Base-by-base conservation (phyloP, 2,888 invertebrate genomes). In the Hypomecis punctinalis region DNA sequence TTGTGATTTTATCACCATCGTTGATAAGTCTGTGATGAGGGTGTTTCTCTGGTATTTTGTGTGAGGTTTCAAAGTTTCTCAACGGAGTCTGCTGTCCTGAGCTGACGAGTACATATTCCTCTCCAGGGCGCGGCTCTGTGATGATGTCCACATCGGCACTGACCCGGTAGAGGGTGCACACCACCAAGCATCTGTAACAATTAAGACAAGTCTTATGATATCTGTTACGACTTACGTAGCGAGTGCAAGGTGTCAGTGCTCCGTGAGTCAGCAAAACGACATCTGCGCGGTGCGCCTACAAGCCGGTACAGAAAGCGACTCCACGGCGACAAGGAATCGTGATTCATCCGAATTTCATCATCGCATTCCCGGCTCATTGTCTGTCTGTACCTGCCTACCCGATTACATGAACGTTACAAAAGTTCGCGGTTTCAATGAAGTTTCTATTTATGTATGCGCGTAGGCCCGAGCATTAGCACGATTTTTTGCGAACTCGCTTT, bases 11-110 rank as follows among this genome's bases (percentile, higher is more conserved):
- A 82, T 85, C 94, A 85, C 77, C 91, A 77, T 88, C 94, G 76
- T 87, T 88, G 9, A 85, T 74, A 47, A 85, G 71, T 55, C 87
- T 83, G 52, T 91, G 87, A 61, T 85, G 71, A 0, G 92, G 89
- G 68, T 92, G 88, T 75, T 91, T 90, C 11, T 92, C 94, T 0
- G 95, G 95, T 71, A 95, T 93, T 86, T 96, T 96, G 81, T 96
- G 96, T 2, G 96, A 93, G 2, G 96, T 95, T 86, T 96, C 96
- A 76, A 96, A 96, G 75, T 86, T 86, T 75, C 88, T 86, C 36
- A 93, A 61, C 0, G 92, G 89, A 35, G 91, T 92, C 72, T 93
- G 91, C 69, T 91, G 90, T 23, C 92, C 93, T 11, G 93, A 91
- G 74, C 95, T 94, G 62, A 95, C 94, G 75, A 94, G 91, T 48